Percentiles rank a stretch among this genome's conserved stretches.
These are phyloP conservation scores for Aplochiton taeniatus DNA, from an alignment of 2,797 vertebrate genomes.

Conservation along the genomic window DNA sequence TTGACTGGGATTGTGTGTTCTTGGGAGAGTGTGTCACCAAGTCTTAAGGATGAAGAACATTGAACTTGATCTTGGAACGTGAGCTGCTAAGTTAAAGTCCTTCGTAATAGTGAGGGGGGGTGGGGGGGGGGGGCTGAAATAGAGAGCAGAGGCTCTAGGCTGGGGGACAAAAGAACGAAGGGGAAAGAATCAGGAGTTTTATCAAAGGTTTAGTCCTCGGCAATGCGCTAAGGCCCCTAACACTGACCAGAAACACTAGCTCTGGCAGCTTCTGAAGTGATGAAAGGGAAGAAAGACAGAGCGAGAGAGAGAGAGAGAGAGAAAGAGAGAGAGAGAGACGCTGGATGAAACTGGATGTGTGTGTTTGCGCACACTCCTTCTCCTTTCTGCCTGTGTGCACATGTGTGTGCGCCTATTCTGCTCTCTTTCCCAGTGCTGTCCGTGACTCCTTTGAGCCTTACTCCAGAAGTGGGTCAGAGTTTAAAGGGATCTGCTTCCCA, in stretches of 20 bases:
- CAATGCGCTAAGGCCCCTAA: constrained; percentile 16
- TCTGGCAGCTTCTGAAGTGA: neutral
- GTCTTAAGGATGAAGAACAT: constrained; percentile 25
- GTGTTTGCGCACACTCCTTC: constrained; percentile 12
- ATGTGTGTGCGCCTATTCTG: neutral
- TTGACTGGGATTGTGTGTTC: constrained; percentile 41
- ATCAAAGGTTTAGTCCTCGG: constrained; percentile 16
- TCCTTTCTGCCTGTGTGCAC: constrained; percentile 14
- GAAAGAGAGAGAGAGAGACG: no score
- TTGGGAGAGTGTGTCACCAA: constrained; percentile 45
- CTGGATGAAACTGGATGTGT: neutral
- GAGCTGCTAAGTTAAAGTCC: neutral
- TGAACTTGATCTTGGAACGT: constrained; percentile 31
- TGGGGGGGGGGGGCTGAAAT: neutral
- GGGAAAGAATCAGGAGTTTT: constrained; percentile 1
- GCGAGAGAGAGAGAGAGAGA: no score
- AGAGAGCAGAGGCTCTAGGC: no score
- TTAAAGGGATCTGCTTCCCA: constrained; percentile 57
- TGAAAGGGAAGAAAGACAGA: constrained; percentile 7
- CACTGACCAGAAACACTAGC: constrained; percentile 16
- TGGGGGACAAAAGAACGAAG: neutral
- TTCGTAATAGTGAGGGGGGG: neutral
- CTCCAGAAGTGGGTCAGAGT: constrained; percentile 50
- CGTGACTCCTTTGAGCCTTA: constrained; percentile 33
- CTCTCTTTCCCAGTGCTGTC: neutral